These are phyloP conservation scores for Orthonevra nobilis DNA, from an alignment of 2,888 invertebrate species.

Conservation along the genomic window DNA sequence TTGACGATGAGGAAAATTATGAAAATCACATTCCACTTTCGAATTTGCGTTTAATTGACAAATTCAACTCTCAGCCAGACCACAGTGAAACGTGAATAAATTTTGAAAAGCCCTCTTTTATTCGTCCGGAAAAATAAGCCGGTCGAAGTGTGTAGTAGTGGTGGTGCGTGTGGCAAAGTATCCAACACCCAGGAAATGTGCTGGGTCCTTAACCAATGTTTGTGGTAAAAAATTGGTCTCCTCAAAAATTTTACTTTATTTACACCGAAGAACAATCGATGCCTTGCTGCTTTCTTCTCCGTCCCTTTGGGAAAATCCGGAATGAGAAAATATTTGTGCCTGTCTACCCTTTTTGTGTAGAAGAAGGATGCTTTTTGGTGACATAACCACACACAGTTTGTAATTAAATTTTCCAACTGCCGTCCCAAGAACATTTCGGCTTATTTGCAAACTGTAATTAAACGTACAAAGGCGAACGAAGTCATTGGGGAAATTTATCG, in stretches of 20 bases:
- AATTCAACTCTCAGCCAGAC: constrained; percentile 4
- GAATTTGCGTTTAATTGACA: constrained; percentile 34
- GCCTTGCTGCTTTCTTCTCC: background rate
- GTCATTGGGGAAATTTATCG: constrained; percentile 4
- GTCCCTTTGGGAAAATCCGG: background rate
- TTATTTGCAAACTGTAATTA: constrained; percentile 8
- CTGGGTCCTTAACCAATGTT: constrained; percentile 9
- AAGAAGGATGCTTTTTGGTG: constrained; percentile 4
- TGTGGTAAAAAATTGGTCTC: constrained; percentile 19
- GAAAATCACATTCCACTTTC: constrained; percentile 10
- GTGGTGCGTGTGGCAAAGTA: background rate
- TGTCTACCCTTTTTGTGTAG: background rate
- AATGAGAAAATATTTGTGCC: background rate
- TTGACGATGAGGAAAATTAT: constrained; percentile 5
- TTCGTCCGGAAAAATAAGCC: constrained; percentile 27
- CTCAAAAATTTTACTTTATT: constrained; percentile 34
- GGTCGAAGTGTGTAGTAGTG: background rate
- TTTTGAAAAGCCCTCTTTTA: constrained; percentile 11
- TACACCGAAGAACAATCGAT: constrained; percentile 18
- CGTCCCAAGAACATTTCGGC: no score
- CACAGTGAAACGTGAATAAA: constrained; percentile 27
- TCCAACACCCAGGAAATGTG: background rate
- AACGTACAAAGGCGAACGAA: constrained; percentile 1
- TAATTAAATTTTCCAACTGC: constrained; percentile 22
- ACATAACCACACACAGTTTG: constrained; percentile 25